These are phyloP conservation scores for Mustela lutreola DNA, from an alignment of 2,113 vertebrate species.

Conservation along the genomic window DNA sequence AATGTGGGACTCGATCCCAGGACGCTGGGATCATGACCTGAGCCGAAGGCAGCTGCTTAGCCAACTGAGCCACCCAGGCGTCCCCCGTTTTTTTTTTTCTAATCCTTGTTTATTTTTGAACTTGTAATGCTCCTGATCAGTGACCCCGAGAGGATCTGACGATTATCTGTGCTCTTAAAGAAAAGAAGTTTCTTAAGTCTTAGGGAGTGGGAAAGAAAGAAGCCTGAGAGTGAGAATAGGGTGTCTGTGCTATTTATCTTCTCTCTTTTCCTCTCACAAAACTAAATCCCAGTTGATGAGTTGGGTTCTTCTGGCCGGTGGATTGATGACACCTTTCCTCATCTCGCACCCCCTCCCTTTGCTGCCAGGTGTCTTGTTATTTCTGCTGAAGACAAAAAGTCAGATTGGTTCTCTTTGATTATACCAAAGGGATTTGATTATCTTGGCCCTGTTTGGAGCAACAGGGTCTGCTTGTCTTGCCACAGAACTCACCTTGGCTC, in stretches of 20 bases:
- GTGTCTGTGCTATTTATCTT: neutral
- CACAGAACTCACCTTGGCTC: neutral
- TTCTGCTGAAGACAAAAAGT: constrained; percentile 2
- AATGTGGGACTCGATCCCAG: no score
- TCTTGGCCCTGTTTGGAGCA: neutral
- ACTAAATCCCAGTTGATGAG: neutral
- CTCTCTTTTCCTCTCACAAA: neutral
- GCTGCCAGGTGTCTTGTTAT: constrained; percentile 4
- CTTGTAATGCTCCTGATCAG: constrained; percentile 20
- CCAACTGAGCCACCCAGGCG: no score
- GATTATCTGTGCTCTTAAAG: constrained; percentile 31
- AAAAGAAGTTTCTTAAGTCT: constrained; percentile 26
- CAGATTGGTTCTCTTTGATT: constrained; percentile 7
- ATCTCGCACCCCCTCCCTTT: neutral
- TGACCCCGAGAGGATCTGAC: neutral
- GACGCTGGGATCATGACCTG: no score
- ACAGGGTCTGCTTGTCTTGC: neutral
- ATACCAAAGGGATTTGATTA: neutral
- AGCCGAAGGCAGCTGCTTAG: no score
- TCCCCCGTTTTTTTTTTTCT: no score
- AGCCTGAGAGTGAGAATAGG: neutral
- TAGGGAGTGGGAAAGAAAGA: neutral
- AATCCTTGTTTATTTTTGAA: constrained; percentile 52
- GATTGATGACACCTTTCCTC: neutral
- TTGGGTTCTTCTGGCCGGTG: neutral